Evolutionary conservation across 1,140 invertebrate species (phyloP).

Genomic region (Thaumatotibia leucotreta): DNA sequence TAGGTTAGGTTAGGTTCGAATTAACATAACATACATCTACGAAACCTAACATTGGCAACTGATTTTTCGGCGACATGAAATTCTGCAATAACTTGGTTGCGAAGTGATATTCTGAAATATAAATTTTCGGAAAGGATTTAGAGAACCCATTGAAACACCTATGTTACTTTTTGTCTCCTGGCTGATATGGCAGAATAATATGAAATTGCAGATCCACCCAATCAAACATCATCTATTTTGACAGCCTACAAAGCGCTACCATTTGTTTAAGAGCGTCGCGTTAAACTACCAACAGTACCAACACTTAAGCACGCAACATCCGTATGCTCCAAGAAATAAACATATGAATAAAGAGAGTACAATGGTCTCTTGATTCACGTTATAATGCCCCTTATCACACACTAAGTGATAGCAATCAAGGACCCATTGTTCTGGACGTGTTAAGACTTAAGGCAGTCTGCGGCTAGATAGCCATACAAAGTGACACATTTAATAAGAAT

Average conservation of each 20-base stretch:
- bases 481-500: not conserved
- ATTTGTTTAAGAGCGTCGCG: slow-evolving; percentile 2
- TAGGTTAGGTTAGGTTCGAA: too few species aligned
- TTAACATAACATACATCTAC: too few species aligned
- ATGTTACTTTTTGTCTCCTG: too few species aligned
- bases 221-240: too few species aligned
- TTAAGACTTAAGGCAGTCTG: not conserved
- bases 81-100: too few species aligned
- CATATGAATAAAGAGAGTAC: not conserved
- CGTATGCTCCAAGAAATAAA: not conserved
- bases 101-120: too few species aligned
- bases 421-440: not conserved
- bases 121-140: too few species aligned
- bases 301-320: not conserved
- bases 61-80: too few species aligned
- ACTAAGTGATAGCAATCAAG: slow-evolving; percentile 6
- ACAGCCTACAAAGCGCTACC: slow-evolving; percentile 41
- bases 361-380: not conserved
- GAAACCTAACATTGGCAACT: too few species aligned
- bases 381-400: slow-evolving; percentile 1
- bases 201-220: too few species aligned
- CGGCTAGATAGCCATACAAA: not conserved
- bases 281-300: not conserved
- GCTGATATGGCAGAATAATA: too few species aligned
- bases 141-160: too few species aligned